These are phyloP conservation scores for Sorex fumeus DNA, from an alignment of 2,113 vertebrate genomes.

Conservation along the genomic window DNA sequence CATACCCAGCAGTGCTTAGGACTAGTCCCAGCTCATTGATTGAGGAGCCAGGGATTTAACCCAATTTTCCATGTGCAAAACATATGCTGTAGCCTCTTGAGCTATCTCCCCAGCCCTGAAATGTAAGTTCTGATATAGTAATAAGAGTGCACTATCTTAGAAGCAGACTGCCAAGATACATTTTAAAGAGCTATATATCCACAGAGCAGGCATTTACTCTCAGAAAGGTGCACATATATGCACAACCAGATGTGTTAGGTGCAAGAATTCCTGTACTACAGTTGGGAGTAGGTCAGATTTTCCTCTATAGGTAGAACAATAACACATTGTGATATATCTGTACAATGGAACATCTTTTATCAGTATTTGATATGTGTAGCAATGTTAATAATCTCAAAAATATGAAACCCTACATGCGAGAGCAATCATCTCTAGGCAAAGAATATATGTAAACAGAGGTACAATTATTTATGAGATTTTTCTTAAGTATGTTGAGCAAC, in stretches of 20 bases:
- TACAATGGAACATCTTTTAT: not conserved
- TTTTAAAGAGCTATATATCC: not conserved
- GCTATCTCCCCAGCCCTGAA: too few species aligned
- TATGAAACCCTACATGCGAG: not conserved
- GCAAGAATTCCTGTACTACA: not conserved
- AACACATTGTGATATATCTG: not conserved
- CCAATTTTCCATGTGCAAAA: too few species aligned
- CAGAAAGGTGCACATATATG: not conserved
- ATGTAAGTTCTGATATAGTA: not conserved
- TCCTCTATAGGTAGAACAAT: not conserved
- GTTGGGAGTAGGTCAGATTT: slow-evolving; percentile 5
- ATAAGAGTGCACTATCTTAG: not conserved
- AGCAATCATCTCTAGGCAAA: not conserved
- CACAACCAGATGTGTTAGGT: not conserved
- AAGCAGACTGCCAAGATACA: not conserved
- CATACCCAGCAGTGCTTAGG: too few species aligned
- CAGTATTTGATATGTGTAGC: not conserved
- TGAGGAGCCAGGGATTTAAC: too few species aligned
- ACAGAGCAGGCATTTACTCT: not conserved
- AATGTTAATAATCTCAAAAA: slow-evolving; percentile 24
- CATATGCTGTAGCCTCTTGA: too few species aligned
- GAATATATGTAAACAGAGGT: not conserved
- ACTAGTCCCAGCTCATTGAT: too few species aligned
- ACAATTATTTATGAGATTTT: too few species aligned
- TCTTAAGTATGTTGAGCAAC: too few species aligned